Base-by-base conservation (phyloP, 2,797 vertebrate genomes). In the Myotis vivesi region DNA sequence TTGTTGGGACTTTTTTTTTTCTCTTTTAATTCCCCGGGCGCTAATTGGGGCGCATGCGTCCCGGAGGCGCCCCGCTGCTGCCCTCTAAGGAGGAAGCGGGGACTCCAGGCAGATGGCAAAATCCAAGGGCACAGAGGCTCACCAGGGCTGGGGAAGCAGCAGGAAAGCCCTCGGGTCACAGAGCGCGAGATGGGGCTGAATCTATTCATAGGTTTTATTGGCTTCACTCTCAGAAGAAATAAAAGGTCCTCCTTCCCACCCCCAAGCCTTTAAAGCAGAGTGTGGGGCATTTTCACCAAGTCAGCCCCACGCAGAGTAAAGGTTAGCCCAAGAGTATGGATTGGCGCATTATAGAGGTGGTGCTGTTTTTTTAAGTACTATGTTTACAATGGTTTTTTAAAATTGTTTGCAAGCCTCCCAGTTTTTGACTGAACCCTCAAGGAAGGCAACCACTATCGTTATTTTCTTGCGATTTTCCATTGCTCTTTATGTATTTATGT, bases 11-110 rank as follows among this genome's bases (percentile, higher is more conserved):
- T 91, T 55, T n/a, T 85, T 80, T 87, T 53, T 16, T 11, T 12
- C 28, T 89, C 90, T 89, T 97, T 79, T 91, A 97, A 97, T 92
- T 96, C 96, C 89, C 95, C 44, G 22, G 89, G 95, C 20, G 91
- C 91, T 69, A 53, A 80, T 73, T 5, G 81, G 84, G 68, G 93
- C 97, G 97, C 97, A 97, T 97, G 97, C 97, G 97, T 94, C 84
- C 68, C 89, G 22, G 72, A 46, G 76, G 66, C 53, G 93, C 95
- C 51, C 83, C 68, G 87, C 95, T 85, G 94, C 96, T 88, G 97
- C 97, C 97, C 97, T 95, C 97, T 95, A 82, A 92, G 89, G 95
- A 86, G 77, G 75, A 75, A 76, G 73, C 73, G 0, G 92, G 89
- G 81, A 95, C 91, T 95, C 92, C 87, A 25, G 79, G 22, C 79